Evolutionary conservation across 2,888 invertebrate species (phyloP), one percentile per base, ranked within the genome.

Genomic region (Euzetes globulus): DNA sequence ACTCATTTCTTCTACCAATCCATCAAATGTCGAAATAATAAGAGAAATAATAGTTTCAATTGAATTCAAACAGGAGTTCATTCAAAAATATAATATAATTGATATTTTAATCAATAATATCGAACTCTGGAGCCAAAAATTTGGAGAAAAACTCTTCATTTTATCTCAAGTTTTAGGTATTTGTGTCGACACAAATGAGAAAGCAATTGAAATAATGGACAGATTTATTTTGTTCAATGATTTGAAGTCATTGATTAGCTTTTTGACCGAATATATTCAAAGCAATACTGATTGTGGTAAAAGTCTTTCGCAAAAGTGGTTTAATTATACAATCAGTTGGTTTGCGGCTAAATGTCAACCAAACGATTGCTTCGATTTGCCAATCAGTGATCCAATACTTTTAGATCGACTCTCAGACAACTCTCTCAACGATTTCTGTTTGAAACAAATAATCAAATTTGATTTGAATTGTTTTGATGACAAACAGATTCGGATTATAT

Each of bases 81-180:
- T 65, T 37, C 3, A 27, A 17, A 65, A n/a, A n/a, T 65, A 37
- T 41, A 19, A 65, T 4, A 65, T 65, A 65, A 65, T 19, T 37
- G 65, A 41, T 5, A 19, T 33, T 65, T 41, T 65, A 37, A 9
- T 65, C 5, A n/a, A 65, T 37, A n/a, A 11, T 37, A 65, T 65
- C n/a, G 65, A 65, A n/a, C 1, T 65, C 19, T 65, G 65, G 65
- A 29, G 15, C 1, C 1, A 65, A 65, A 13, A 41, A 29, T 65
- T 65, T n/a, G 13, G n/a, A 1, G 37, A 33, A 33, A 65, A 37
- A n/a, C 4, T 65, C 7, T 37, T 29, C 29, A 33, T n/a, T 29
- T 37, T 65, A n/a, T 65, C 33, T n/a, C n/a, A 65, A 65, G 37
- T 33, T 6, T n/a, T 65, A 37, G 65, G 65, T n/a, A 13, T 65